Conservation (phyloP, 23 tunicate genomes). For the Pegea sp. region DNA sequence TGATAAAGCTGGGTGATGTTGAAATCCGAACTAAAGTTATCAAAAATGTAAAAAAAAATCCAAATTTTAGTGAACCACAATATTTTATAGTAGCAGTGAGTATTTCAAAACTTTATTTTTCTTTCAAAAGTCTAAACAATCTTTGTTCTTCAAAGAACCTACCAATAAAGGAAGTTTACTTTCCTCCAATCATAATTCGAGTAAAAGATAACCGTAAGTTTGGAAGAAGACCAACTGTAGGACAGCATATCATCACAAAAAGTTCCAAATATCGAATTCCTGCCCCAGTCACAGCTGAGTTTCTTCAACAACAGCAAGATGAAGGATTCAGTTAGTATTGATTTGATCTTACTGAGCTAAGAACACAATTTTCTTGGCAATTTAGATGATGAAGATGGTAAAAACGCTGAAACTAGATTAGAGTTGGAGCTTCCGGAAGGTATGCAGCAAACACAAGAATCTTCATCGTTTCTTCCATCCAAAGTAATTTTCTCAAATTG, state of each 20-base stretch:
- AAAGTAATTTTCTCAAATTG: not conserved
- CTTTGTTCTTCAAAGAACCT: slow-evolving; percentile 49
- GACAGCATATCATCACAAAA: slow-evolving; percentile 68
- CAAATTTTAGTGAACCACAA: slow-evolving; percentile 63
- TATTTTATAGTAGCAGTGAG: slow-evolving; percentile 61
- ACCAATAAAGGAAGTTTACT: slow-evolving; percentile 60
- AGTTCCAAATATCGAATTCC: slow-evolving; percentile 22
- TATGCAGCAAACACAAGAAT: not conserved
- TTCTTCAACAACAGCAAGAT: slow-evolving; percentile 4
- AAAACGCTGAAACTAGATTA: not conserved
- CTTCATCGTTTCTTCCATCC: not conserved
- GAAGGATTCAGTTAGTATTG: slow-evolving; percentile 47
- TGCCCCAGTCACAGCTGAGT: slow-evolving; percentile 5
- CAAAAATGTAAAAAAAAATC: slow-evolving; percentile 78
- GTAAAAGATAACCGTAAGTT: slow-evolving; percentile 90
- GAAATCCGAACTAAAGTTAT: slow-evolving; percentile 79
- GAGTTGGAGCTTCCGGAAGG: not conserved
- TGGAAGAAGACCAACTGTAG: slow-evolving; percentile 78
- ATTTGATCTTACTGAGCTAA: too few species aligned
- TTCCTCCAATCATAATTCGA: slow-evolving; percentile 75
- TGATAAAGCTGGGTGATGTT: slow-evolving; percentile 91
- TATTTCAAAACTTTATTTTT: too few species aligned
- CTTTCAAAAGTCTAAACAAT: too few species aligned
- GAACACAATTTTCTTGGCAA: too few species aligned
- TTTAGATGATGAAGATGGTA: not conserved